Conservation (phyloP, 1,140 invertebrate genomes). For the Drosophila micromelanica region DNA sequence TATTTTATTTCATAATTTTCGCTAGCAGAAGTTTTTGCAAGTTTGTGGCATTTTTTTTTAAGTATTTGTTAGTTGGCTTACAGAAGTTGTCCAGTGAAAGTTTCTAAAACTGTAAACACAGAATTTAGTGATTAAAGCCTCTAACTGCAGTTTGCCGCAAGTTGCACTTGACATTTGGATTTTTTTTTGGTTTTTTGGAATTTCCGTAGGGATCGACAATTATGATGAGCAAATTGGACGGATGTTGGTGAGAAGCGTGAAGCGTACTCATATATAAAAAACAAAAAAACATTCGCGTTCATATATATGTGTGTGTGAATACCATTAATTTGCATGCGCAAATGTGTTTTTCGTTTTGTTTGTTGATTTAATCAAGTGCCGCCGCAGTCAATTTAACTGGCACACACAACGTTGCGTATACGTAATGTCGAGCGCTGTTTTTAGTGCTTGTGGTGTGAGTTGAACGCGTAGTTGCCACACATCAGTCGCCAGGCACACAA, state of each 20-base stretch:
- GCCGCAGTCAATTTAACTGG: slow-evolving; percentile 60
- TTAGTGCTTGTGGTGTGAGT: slow-evolving; percentile 60
- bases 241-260: slow-evolving; percentile 13
- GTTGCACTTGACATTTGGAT: slow-evolving; percentile 77
- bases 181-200: no score
- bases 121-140: no score
- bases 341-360: slow-evolving; percentile 58
- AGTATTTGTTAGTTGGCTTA: not conserved
- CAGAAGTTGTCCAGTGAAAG: not conserved
- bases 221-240: slow-evolving; percentile 62
- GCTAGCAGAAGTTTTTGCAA: not conserved
- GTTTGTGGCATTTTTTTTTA: not conserved
- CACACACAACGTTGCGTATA: slow-evolving; percentile 64
- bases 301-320: slow-evolving; percentile 6
- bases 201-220: slow-evolving; percentile 52
- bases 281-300: slow-evolving; percentile 1
- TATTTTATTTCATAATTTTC: not conserved
- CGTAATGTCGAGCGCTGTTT: slow-evolving; percentile 51
- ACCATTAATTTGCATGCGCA: slow-evolving; percentile 63
- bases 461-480: slow-evolving; percentile 71
- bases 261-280: not conserved
- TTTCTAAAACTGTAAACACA: not conserved
- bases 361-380: slow-evolving; percentile 79
- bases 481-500: slow-evolving; percentile 46
- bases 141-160: not conserved